Base-by-base conservation (phyloP, 1,140 invertebrate species). In the Carcinoscorpius rotundicauda region DNA sequence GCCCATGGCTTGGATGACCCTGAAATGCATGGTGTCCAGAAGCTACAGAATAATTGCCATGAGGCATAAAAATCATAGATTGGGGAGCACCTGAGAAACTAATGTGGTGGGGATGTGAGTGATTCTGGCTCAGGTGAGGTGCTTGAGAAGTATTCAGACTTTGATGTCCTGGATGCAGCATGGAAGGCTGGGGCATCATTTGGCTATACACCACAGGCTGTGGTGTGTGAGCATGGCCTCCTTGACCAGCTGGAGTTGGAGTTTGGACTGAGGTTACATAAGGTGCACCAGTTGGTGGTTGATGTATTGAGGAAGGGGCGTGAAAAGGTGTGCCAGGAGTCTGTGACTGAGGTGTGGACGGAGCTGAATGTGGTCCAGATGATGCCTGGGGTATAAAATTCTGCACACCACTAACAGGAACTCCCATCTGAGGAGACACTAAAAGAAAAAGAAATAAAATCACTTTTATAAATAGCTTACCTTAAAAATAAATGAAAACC, bases 261-360 rank as follows among this genome's bases (percentile, higher is more conserved):
- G 59, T 60, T 5, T 60, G 59, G 10, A 49, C 29, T 48, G 59
- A 49, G 49, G 59, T 60, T 29, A 48, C 49, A 10, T 60, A 49
- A 49, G 59, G n/a, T 50, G n/a, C 49, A 6, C 49, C 10, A 29
- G 29, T 29, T 6, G 29, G 29, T 49, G 29, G 59, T 10, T 60
- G 59, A 60, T 60, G n/a, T 50, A 60, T 49, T 8, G 59, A 49
- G 49, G 59, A 60, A 5, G 59, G 49, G 10, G 59, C 59, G 3
- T 55, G 53, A 6, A 55, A 8, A 55, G 53, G 53, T 6, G 53
- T 55, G n/a, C 53, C 6, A 55, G 53, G 53, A 55, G 6, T n/a
- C n/a, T 60, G 59, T 48, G 59, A 60, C 4, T 60, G 59, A 60
- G 59, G 59, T 10, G 59, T 60, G 3, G 29, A 50, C 10, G 59